These are phyloP conservation scores for Halcyon malimbica DNA, from an alignment of 2,113 vertebrate species.

Conservation along the genomic window DNA sequence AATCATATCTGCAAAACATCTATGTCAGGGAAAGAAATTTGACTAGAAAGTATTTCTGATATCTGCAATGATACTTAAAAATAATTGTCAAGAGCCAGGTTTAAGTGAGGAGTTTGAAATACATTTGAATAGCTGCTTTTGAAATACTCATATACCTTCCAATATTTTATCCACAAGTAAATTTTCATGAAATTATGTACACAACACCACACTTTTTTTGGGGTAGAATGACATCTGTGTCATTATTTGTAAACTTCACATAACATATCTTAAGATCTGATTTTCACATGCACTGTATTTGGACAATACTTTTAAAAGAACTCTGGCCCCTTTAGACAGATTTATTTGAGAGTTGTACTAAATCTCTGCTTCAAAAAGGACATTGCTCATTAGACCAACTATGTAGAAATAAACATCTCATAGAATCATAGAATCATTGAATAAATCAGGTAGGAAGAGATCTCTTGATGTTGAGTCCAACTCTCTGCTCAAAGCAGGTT, in stretches of 20 bases:
- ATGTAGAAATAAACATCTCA: not conserved
- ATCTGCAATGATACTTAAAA: conserved; percentile 45
- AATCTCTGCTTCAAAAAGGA: not conserved
- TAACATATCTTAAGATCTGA: not conserved
- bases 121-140: fast-evolving
- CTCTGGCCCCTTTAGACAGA: not conserved
- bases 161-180: not conserved
- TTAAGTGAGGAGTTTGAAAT: not conserved
- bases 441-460: not conserved
- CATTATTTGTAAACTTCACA: not conserved
- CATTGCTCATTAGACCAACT: not conserved
- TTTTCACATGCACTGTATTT: not conserved
- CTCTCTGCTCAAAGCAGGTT: not conserved
- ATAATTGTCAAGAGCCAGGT: conserved; percentile 19
- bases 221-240: not conserved
- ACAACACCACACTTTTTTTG: not conserved
- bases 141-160: not conserved
- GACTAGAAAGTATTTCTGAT: conserved; percentile 48
- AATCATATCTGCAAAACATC: conserved; percentile 56
- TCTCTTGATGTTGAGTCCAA: not conserved
- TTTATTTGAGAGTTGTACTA: not conserved
- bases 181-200: not conserved
- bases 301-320: not conserved
- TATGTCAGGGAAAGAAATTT: conserved; percentile 7
- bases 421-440: not conserved